Conservation (phyloP, 2,888 invertebrate genomes). For the Pogonocherus hispidulus region DNA sequence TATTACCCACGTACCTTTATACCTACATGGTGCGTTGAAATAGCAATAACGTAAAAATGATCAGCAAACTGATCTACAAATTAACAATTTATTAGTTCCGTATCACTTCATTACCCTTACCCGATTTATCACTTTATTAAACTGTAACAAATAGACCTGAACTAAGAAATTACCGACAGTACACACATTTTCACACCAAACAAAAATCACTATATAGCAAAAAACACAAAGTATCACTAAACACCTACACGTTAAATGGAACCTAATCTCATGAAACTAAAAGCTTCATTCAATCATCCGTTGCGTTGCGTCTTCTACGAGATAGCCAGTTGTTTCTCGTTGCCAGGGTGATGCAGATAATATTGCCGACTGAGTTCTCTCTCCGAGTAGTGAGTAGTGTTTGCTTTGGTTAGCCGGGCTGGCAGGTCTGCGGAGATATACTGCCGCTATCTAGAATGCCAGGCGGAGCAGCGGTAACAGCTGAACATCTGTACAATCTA, state of each 20-base stretch:
- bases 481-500: constrained; percentile 59
- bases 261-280: constrained; percentile 39
- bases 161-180: too few species aligned
- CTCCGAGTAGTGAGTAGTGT: constrained; percentile 32
- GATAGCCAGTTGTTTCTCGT: constrained; percentile 35
- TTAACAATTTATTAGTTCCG: too few species aligned
- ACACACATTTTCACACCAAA: constrained; percentile 11
- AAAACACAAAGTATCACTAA: constrained; percentile 32
- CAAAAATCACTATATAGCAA: constrained; percentile 9
- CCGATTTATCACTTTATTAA: too few species aligned
- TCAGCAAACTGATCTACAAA: too few species aligned
- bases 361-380: constrained; percentile 35
- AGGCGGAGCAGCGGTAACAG: constrained; percentile 51
- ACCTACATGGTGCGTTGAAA: too few species aligned
- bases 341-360: constrained; percentile 49
- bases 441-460: constrained; percentile 45
- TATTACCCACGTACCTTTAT: too few species aligned
- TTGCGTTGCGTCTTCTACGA: constrained; percentile 40
- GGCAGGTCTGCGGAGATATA: constrained; percentile 39
- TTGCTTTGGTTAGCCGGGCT: constrained; percentile 37
- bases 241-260: constrained; percentile 33
- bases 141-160: too few species aligned
- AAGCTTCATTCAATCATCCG: constrained; percentile 29
- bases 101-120: too few species aligned
- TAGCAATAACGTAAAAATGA: too few species aligned